Percentiles rank a stretch among this genome's conserved stretches.
These are phyloP conservation scores for Phenacoccus solenopsis DNA, from an alignment of 1,140 invertebrate genomes.

Conservation along the genomic window DNA sequence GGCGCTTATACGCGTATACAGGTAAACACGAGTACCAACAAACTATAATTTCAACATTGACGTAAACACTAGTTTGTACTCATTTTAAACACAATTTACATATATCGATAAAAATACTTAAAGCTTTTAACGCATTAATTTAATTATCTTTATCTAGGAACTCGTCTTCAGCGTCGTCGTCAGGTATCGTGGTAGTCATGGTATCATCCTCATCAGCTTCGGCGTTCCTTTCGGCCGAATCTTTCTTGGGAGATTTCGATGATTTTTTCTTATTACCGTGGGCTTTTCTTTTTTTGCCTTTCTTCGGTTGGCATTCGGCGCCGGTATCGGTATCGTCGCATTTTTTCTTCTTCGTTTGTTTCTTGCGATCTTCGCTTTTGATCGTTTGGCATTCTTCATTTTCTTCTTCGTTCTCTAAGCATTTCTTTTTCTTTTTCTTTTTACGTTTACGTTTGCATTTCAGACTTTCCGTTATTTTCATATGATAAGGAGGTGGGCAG, in stretches of 20 bases:
- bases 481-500: conserved; percentile 20
- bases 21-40: too few species aligned
- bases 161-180: not conserved
- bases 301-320: not conserved
- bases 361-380: not conserved
- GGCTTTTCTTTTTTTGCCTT: not conserved
- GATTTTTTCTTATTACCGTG: not conserved
- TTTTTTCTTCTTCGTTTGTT: not conserved
- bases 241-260: not conserved
- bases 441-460: conserved; percentile 5
- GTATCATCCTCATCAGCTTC: not conserved
- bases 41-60: not conserved
- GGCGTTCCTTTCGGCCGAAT: not conserved
- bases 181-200: not conserved
- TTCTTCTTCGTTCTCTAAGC: conserved; percentile 11
- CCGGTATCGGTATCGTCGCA: not conserved
- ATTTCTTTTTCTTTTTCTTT: not conserved
- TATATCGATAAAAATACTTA: conserved; percentile 7
- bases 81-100: conserved; percentile 10
- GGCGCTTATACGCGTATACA: not conserved
- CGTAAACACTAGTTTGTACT: conserved; percentile 11
- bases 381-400: conserved; percentile 1
- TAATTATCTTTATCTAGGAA: conserved; percentile 16
- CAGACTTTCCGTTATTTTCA: not conserved
- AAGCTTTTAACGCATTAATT: conserved; percentile 14